These are phyloP conservation scores for Empidonax alnorum DNA, from an alignment of 2,113 vertebrate species.

Conservation along the genomic window DNA sequence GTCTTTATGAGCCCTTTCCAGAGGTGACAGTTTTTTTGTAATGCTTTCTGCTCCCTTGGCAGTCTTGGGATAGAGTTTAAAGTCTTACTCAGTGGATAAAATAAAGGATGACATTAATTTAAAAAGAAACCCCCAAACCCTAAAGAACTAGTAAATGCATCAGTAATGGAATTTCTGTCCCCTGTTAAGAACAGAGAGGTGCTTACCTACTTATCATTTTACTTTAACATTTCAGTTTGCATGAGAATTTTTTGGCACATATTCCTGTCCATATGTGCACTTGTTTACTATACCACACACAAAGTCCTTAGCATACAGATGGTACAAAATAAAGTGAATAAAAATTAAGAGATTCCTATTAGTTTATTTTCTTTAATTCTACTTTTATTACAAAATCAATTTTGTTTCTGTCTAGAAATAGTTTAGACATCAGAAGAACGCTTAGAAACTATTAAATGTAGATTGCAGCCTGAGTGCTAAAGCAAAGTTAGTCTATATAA, in stretches of 20 bases:
- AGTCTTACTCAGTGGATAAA: neutral
- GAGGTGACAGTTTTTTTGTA: neutral
- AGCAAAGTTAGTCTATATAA: slow-evolving; percentile 8
- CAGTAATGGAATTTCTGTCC: neutral
- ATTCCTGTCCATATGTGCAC: neutral
- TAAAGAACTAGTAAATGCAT: neutral
- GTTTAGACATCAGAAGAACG: slow-evolving; percentile 19
- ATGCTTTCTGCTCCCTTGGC: neutral
- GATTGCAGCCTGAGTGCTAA: neutral
- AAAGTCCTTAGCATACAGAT: neutral
- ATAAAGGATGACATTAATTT: neutral
- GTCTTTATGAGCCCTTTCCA: neutral
- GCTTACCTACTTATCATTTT: neutral
- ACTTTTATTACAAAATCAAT: slow-evolving; percentile 27
- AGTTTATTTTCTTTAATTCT: slow-evolving; percentile 16
- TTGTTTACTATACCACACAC: neutral
- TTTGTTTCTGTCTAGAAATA: slow-evolving; percentile 6
- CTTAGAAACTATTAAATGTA: slow-evolving; percentile 2
- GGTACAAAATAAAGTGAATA: neutral
- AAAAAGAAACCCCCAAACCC: neutral
- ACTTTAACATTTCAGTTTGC: neutral
- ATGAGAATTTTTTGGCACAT: neutral
- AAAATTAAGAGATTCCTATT: neutral
- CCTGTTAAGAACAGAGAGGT: neutral
- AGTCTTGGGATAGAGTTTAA: neutral